Percentiles rank a stretch among this genome's conserved stretches.
Conservation (phyloP, 2,113 vertebrate species). For the Helogale parvula region DNA sequence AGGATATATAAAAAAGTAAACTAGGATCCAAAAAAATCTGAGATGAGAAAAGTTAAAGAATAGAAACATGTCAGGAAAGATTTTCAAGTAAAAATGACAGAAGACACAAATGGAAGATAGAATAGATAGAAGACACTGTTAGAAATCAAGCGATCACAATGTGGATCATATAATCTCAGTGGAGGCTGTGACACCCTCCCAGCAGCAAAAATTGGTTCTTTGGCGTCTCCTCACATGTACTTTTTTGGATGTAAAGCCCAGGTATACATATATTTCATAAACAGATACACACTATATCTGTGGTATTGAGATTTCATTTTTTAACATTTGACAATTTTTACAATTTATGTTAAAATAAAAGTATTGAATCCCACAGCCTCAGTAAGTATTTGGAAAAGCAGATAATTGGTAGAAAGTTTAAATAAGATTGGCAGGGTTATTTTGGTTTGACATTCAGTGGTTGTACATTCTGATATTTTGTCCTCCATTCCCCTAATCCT, state of each 20-base stretch:
- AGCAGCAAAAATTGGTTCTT: not conserved
- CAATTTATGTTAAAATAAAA: not conserved
- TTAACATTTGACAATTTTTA: not conserved
- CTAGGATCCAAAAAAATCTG: not conserved
- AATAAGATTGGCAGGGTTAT: not conserved
- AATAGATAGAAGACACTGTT: no score
- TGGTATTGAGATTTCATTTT: not conserved
- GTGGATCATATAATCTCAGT: not conserved
- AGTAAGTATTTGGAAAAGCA: not conserved
- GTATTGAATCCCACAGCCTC: not conserved
- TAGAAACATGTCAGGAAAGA: not conserved
- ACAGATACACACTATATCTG: not conserved
- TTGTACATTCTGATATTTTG: not conserved
- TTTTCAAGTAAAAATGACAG: not conserved
- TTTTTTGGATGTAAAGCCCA: not conserved
- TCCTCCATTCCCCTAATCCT: not conserved
- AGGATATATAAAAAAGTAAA: not conserved
- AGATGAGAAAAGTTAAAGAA: not conserved
- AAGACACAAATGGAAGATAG: not conserved
- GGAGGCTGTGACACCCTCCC: not conserved
- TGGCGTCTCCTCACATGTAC: no score
- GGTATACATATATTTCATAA: not conserved
- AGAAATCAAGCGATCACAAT: not conserved
- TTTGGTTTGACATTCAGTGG: not conserved
- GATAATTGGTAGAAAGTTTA: not conserved